Evolutionary conservation across 23 tunicate species (phyloP).

Genomic region (Diplosoma virens): DNA sequence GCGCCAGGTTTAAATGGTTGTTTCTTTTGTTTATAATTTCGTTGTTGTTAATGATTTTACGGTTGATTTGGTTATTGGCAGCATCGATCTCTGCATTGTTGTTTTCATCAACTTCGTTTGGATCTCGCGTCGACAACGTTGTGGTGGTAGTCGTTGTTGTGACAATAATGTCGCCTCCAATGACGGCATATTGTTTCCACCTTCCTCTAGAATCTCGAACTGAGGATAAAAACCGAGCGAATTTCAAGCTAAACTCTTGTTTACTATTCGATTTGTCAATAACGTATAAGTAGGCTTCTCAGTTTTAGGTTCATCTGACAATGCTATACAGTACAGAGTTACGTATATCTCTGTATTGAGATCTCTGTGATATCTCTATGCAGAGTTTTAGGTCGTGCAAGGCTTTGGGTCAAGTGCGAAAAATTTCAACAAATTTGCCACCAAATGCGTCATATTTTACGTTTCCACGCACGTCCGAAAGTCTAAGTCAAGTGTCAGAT

Average conservation of each 20-base stretch:
- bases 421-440: too few relatives aligned
- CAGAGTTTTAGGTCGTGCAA: too few relatives aligned
- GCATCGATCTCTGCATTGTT: conserved; percentile 59
- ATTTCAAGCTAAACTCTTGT: too few relatives aligned
- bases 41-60: conserved; percentile 9
- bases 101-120: conserved; percentile 48
- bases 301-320: too few relatives aligned
- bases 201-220: conserved; percentile 46
- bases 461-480: too few relatives aligned
- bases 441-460: too few relatives aligned
- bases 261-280: too few relatives aligned
- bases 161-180: not conserved
- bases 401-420: too few relatives aligned
- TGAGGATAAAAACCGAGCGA: not conserved
- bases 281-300: not conserved
- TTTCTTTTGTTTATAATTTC: conserved; percentile 1
- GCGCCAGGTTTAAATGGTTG: not conserved
- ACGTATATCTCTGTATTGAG: too few relatives aligned
- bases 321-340: too few relatives aligned
- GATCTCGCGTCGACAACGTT: conserved; percentile 28
- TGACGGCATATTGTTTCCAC: conserved; percentile 22
- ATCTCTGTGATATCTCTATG: too few relatives aligned
- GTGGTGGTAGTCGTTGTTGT: conserved; percentile 10
- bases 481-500: too few relatives aligned
- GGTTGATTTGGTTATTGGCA: conserved; percentile 27